Evolutionary conservation across 2,888 invertebrate genomes (phyloP).

Genomic region (Mythimna albipuncta): DNA sequence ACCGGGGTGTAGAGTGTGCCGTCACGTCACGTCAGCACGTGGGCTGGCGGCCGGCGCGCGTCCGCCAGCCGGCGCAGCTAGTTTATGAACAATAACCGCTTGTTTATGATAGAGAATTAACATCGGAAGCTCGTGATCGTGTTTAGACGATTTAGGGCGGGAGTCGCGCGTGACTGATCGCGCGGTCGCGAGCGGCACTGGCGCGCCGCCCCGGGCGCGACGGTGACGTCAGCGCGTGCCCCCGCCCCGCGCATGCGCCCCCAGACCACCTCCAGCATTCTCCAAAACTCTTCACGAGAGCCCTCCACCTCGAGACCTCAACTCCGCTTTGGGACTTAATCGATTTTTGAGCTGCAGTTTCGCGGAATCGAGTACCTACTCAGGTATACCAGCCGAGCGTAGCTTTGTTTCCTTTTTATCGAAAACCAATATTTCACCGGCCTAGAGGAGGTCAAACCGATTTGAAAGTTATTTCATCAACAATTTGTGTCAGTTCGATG

Average conservation of each 20-base stretch:
- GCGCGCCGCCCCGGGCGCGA: constrained; percentile 85
- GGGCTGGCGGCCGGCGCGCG: constrained; percentile 57
- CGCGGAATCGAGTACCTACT: constrained; percentile 80
- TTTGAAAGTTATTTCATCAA: constrained; percentile 32
- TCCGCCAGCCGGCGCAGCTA: constrained; percentile 53
- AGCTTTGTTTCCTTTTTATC: constrained; percentile 52
- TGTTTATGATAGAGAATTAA: constrained; percentile 80
- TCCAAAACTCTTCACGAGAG: constrained; percentile 86
- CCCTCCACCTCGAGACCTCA: constrained; percentile 89
- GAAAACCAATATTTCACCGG: constrained; percentile 56
- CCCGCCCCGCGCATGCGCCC: constrained; percentile 85
- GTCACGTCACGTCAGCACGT: constrained; percentile 72
- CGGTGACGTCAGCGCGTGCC: constrained; percentile 87
- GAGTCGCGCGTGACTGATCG: constrained; percentile 86
- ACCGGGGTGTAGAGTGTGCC: constrained; percentile 62
- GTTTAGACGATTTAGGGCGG: constrained; percentile 80
- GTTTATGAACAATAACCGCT: constrained; percentile 66
- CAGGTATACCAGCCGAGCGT: constrained; percentile 73
- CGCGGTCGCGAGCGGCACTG: constrained; percentile 88
- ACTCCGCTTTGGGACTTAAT: constrained; percentile 88
- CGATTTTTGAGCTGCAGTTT: constrained; percentile 89
- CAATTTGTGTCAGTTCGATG: constrained; percentile 15
- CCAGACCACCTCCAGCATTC: constrained; percentile 74
- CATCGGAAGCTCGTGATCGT: constrained; percentile 86
- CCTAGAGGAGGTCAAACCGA: constrained; percentile 36